These are phyloP conservation scores for Eristalinus sepulchralis DNA, from an alignment of 2,888 invertebrate species.

Conservation along the genomic window DNA sequence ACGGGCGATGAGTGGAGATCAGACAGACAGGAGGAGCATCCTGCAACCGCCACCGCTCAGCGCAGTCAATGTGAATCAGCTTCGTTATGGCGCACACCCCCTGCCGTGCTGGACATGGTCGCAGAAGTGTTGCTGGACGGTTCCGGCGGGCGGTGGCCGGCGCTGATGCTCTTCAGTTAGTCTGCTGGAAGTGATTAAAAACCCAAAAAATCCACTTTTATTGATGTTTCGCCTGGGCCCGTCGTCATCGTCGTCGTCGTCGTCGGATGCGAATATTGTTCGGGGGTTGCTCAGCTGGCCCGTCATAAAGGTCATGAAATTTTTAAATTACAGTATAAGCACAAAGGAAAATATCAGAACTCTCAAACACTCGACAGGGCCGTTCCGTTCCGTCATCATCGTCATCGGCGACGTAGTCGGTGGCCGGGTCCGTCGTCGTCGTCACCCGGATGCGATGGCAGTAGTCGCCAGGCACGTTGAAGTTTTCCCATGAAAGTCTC, in stretches of 20 bases:
- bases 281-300: not conserved
- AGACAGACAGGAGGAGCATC: not conserved
- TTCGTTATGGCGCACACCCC: slow-evolving; percentile 19
- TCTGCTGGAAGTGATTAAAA: slow-evolving; percentile 64
- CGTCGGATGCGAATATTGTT: slow-evolving; percentile 52
- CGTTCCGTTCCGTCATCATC: not conserved
- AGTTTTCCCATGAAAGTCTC: slow-evolving; percentile 34
- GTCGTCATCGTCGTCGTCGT: too few relatives aligned
- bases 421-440: not conserved
- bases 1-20: not conserved
- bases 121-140: slow-evolving; percentile 21
- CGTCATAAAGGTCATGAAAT: slow-evolving; percentile 50
- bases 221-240: slow-evolving; percentile 54
- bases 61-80: not conserved
- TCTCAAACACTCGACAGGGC: not conserved
- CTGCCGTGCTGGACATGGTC: slow-evolving; percentile 11
- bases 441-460: not conserved
- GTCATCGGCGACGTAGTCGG: not conserved
- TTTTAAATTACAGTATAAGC: slow-evolving; percentile 60
- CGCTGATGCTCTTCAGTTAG: slow-evolving; percentile 49
- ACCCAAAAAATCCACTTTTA: slow-evolving; percentile 59
- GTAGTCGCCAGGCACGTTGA: slow-evolving; percentile 40
- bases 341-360: slow-evolving; percentile 41
- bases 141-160: slow-evolving; percentile 35
- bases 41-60: not conserved